Evolutionary conservation across 2,888 invertebrate genomes (phyloP).

Genomic region (Habroteleia sp.): DNA sequence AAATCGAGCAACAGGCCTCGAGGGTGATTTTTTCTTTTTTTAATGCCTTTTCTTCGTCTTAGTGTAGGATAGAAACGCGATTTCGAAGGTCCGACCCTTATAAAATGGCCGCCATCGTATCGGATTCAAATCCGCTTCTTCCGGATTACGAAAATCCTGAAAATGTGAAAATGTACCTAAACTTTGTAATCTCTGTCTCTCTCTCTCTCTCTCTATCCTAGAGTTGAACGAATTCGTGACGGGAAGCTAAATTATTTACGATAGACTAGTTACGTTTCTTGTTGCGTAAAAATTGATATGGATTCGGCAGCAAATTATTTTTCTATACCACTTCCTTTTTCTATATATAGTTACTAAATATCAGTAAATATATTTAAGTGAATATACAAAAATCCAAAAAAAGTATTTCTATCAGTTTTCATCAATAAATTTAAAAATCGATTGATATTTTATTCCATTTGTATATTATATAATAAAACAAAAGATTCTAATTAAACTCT

Average conservation of each 20-base stretch:
- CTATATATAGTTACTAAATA: too few species aligned
- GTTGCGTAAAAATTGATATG: conserved; percentile 7
- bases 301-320: conserved; percentile 4
- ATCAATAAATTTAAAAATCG: too few species aligned
- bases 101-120: conserved; percentile 44
- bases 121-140: conserved; percentile 55
- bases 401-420: too few species aligned
- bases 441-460: too few species aligned
- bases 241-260: conserved; percentile 22
- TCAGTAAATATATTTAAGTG: too few species aligned
- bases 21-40: conserved; percentile 30
- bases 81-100: conserved; percentile 51
- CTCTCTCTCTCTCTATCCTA: too few species aligned
- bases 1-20: conserved; percentile 39
- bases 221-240: conserved; percentile 26
- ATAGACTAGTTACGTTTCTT: neutral
- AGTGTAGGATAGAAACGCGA: conserved; percentile 35
- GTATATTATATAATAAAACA: too few species aligned
- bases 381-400: too few species aligned
- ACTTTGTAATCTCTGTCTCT: conserved; percentile 54
- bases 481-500: too few species aligned
- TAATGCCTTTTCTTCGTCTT: conserved; percentile 26
- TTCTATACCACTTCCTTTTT: too few species aligned
- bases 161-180: conserved; percentile 42
- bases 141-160: conserved; percentile 50